Base-by-base conservation (phyloP, 2,888 invertebrate genomes). In the Marasmarcha lunaedactyla region DNA sequence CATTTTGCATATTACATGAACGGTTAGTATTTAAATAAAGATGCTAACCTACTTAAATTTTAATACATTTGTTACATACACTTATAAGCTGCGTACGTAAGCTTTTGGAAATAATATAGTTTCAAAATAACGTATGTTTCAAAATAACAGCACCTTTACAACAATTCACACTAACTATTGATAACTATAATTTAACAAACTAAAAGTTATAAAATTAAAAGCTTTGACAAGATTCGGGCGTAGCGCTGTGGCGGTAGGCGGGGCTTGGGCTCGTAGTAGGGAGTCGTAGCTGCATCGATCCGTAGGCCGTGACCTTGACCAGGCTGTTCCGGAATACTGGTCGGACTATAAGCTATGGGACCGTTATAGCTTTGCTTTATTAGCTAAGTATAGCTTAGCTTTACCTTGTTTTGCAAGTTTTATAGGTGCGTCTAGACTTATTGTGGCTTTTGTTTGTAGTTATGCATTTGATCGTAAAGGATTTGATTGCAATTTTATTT, bases 291-390 rank as follows among this genome's bases (percentile, higher is more conserved):
- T 86, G 84, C 85, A 87, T 87, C 87, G 87, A 86, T 86, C 86
- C 78, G 66, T 72, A 70, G 73, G 69, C 81, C 85, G 84, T 86
- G 87, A 87, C 87, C 87, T 86, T 87, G 87, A 86, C 87, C 86
- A 69, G 86, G 69, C 79, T 76, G 71, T 74, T 79, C 81, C 81
- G 83, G 79, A 83, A 74, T 20, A 5, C 20, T 77, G 71, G 13
- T 34, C n/a, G 4, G 10, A 7, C 4, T 20, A 3, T 20, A 20
- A 5, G 20, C 20, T 20, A 7, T 20, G 4, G 10, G 6, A 11
- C 30, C 3, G 10, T n/a, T 30, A 30, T 30, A 30, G 30, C 30
- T 20, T 20, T 7, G 20, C 30, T 30, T 30, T 30, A 30, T 30
- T 30, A 30, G n/a, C 30, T 3, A 7, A 30, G 20, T 20, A 5